phyloP scores from a whole-genome alignment of 2,888 invertebrate genomes.

The Phasia obesa region DNA sequence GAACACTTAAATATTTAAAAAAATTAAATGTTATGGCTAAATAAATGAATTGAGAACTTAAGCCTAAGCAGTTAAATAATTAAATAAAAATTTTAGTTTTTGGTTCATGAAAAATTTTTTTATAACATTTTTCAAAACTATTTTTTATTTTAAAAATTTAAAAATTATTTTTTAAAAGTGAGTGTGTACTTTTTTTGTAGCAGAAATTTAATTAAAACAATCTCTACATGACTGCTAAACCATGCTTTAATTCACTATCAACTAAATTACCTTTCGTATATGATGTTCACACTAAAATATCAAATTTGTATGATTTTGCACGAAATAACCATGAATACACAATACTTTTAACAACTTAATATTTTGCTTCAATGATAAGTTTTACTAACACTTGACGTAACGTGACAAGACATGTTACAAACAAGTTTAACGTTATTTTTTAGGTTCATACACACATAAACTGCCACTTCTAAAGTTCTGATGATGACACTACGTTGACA shows the following conservation, averaged over 20 bases:
- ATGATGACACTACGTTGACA: conserved; percentile 49
- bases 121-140: no score
- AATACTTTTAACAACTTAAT: background rate
- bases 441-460: background rate
- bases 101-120: no score
- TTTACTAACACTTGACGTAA: conserved; percentile 47
- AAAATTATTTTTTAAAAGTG: no score
- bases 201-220: no score
- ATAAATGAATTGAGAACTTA: no score
- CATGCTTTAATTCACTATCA: background rate
- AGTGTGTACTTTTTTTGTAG: no score
- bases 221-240: no score
- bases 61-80: no score
- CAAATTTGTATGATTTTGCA: background rate
- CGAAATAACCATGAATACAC: conserved; percentile 26
- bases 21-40: no score
- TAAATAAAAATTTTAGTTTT: no score
- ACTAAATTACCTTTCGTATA: background rate
- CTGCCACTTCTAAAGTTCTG: conserved; percentile 22
- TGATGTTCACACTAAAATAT: background rate
- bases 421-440: conserved; percentile 32
- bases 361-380: background rate
- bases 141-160: no score
- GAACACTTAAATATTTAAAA: no score
- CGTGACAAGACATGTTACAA: conserved; percentile 57